Base-by-base conservation (phyloP, 2,888 invertebrate species). In the Empis livida region DNA sequence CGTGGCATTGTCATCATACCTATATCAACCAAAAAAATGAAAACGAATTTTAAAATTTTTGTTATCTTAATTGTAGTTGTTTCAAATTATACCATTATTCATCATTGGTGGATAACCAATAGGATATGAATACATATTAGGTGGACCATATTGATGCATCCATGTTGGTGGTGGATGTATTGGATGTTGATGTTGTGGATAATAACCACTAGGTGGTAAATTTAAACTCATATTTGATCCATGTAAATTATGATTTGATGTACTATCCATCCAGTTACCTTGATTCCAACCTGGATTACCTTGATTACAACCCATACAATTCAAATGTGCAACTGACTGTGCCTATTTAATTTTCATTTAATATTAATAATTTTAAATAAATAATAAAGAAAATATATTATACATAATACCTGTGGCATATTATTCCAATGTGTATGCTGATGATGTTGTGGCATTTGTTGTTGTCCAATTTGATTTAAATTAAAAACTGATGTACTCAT, bases 301-400 rank as follows among this genome's bases (percentile, higher is more conserved):
- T n/a, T 64, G 69, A 55, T 68, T 72, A 53, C 78, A 78, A 42
- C 73, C 72, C 27, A 74, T 73, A 54, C 77, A 79, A 58, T 77
- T 78, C 9, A 84, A 60, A 44, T 82, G 82, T 1, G 82, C 81
- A 74, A 82, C 74, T 0, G 83, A 83, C 57, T 82, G 82, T 0
- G 82, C 78, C 82, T 83, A 47, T 6, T 46, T 40, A 10, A 39
- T n/a, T n/a, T n/a, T n/a, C n/a, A n/a, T n/a, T 37, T 11, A 5
- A 13, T 48, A 44, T 42, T 23, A 27, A 13, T 16, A 14, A 42
- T 23, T 14, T 40, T 17, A 10, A n/a, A 6, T 10, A 35, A 43
- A 17, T 17, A 20, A 16, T 17, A 17, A n/a, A 10, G 17, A 10
- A 38, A 42, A 20, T 53, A 60, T n/a, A n/a, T n/a, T n/a, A n/a